Evolutionary conservation across 2,888 invertebrate genomes (phyloP), one percentile per base, ranked within the genome.

Genomic region (Dicycla oo): DNA sequence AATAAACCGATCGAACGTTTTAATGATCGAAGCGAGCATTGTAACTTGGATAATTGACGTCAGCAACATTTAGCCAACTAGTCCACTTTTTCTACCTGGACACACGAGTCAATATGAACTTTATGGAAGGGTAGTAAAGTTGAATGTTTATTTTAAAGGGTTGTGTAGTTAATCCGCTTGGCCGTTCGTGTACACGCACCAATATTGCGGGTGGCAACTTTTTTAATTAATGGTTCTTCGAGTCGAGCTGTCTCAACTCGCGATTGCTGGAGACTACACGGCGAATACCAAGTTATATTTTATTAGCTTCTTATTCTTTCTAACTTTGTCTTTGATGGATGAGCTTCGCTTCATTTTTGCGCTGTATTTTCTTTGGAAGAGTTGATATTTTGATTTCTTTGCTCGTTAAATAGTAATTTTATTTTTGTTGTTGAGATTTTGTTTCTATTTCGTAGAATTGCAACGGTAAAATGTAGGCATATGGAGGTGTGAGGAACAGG

Each of bases 161-260:
- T 56, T 63, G 23, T 66, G 45, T 43, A 57, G 65, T 67, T 79
- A 79, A 81, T 84, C 74, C 69, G 66, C 67, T 81, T 75, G 63
- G 74, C 68, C 15, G 76, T 74, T 78, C 70, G 77, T 80, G 71
- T 78, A 78, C 79, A 78, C 79, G 73, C 84, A 76, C 78, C 78
- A 73, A 82, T 81, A 81, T 82, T 69, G 84, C 69, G 76, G 74
- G 34, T 62, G 62, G 70, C 20, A 86, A 86, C 79, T 86, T 86
- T 86, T 86, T 86, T 86, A 86, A 86, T 86, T 86, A 86, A 86
- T 82, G 79, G 79, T 74, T 64, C 75, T 81, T 57, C 38, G 67
- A 75, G 62, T 60, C 38, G 64, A 64, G 82, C 73, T 57, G 81
- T 78, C 82, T 81, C 53, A 73, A 75, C 72, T 82, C 73, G 66